Base-by-base conservation (phyloP, 2,888 invertebrate genomes). In the Trichogramma evanescens region DNA sequence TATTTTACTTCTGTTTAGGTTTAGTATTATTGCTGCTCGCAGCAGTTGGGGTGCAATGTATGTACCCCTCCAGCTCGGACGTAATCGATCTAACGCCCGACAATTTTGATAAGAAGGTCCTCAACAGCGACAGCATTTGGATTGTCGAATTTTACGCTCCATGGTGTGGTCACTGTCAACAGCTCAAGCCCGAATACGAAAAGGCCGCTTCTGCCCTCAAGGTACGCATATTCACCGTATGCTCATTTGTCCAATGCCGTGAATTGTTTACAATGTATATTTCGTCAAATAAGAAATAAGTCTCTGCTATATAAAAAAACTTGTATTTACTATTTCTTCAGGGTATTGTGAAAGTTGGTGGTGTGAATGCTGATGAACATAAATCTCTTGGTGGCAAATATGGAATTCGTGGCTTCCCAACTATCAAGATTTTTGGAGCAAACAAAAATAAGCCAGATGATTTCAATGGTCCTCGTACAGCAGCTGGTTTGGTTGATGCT, bases 91-190 rank as follows among this genome's bases (percentile, higher is more conserved):
- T 98, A 63, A 95, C 88, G n/a, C 85, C 90, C 1, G 81, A 82
- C 54, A 97, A 95, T 81, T 98, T 97, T 76, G 88, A 96, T 70
- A 85, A 82, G 67, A 80, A 89, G 69, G 96, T 98, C 4, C 79
- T 87, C 52, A 85, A 91, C 66, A 86, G 92, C 66, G 90, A 96
- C 76, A 86, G 89, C 68, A 81, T 98, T 39, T 98, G 97, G 97
- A 80, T 99, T 61, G 92, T 99, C 1, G 97, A 99, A 74, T 96
- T 95, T 79, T 96, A 84, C 78, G 97, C 98, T 1, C 95, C 96
- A 1, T 98, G 97, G 97, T 97, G 92, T 78, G 93, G 92, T 8
- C 92, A 93, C 74, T 93, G 98, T 79, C 88, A 96, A 77, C 85
- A 84, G 63, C 82, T 99, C 50, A 93, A 89, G 50, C 91, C 95